Percentiles rank a stretch among this genome's conserved stretches.
phyloP scores from a whole-genome alignment of 2,888 invertebrate genomes.

The Cheilosia vernalis region DNA sequence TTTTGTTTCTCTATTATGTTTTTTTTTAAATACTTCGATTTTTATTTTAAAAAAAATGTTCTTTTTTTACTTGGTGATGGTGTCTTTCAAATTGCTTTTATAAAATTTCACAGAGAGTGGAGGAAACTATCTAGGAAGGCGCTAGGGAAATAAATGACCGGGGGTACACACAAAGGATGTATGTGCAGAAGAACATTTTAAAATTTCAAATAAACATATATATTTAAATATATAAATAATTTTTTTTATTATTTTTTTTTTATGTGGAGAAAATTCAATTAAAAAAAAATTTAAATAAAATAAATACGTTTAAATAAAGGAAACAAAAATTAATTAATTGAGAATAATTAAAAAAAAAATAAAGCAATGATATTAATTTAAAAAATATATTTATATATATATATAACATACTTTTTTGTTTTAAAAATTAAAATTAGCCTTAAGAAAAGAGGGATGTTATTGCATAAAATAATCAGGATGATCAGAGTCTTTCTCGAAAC shows the following conservation, averaged over 20 bases:
- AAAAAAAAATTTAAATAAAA: constrained; percentile 43
- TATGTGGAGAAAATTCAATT: constrained; percentile 34
- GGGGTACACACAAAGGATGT: constrained; percentile 17
- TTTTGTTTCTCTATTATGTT: constrained; percentile 14
- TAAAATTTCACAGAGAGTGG: constrained; percentile 11
- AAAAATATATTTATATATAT: constrained; percentile 67
- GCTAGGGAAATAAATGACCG: constrained; percentile 5
- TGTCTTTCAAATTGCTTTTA: constrained; percentile 62
- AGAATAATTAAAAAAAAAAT: constrained; percentile 42
- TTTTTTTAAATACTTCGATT: constrained; percentile 22
- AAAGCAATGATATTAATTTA: constrained; percentile 56
- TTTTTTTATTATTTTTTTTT: constrained; percentile 22
- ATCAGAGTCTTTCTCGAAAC: constrained; percentile 98
- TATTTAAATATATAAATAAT: constrained; percentile 59
- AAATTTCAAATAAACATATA: constrained; percentile 50
- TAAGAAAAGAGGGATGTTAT: constrained; percentile 85
- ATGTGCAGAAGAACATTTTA: constrained; percentile 46
- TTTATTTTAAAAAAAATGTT: constrained; percentile 24
- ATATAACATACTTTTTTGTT: constrained; percentile 73
- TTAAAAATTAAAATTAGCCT: constrained; percentile 80
- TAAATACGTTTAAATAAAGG: constrained; percentile 43
- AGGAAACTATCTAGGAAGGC: constrained; percentile 15
- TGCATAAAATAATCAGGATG: constrained; percentile 99
- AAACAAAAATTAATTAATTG: constrained; percentile 31
- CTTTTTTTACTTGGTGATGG: constrained; percentile 62